phyloP scores from a whole-genome alignment of 1,140 invertebrate species.

The Meloidogyne floridensis region DNA sequence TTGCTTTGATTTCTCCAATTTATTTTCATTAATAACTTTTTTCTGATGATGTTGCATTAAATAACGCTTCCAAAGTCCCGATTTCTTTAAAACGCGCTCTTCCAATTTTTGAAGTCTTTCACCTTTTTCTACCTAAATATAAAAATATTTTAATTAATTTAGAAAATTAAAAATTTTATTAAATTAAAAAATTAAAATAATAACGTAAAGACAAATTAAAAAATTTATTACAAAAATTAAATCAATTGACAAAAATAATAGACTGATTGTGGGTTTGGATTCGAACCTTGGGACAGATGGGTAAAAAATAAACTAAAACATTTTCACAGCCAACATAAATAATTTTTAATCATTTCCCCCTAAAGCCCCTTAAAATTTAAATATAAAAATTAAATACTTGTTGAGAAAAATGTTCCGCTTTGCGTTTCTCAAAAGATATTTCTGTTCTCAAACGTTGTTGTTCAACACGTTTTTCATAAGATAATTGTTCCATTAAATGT shows the following conservation, averaged over 20 bases:
- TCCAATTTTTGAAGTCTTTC: conserved; percentile 23
- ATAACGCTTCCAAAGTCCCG: conserved; percentile 47
- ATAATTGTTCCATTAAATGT: conserved; percentile 84
- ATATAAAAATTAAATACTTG: conserved; percentile 70
- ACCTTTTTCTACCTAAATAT: conserved; percentile 31
- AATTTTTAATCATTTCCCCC: too few relatives aligned
- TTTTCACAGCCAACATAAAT: too few relatives aligned
- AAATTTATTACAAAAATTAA: too few relatives aligned
- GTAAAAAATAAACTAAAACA: too few relatives aligned
- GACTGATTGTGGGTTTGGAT: too few relatives aligned
- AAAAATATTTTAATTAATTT: background rate
- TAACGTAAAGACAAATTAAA: too few relatives aligned
- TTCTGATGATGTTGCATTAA: conserved; percentile 38
- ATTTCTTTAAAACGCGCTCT: conserved; percentile 45
- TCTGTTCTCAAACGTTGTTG: conserved; percentile 83
- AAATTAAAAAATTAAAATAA: too few relatives aligned
- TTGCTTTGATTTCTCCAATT: conserved; percentile 34
- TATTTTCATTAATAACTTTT: conserved; percentile 32
- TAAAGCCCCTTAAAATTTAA: too few relatives aligned
- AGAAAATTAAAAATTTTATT: background rate
- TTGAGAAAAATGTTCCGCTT: conserved; percentile 80
- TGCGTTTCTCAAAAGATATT: conserved; percentile 75
- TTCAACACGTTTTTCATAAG: conserved; percentile 84
- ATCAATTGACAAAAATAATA: too few relatives aligned
- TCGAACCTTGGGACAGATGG: too few relatives aligned